Conservation (phyloP, 1,140 invertebrate genomes). For the Pogonomyrmex barbatus region DNA sequence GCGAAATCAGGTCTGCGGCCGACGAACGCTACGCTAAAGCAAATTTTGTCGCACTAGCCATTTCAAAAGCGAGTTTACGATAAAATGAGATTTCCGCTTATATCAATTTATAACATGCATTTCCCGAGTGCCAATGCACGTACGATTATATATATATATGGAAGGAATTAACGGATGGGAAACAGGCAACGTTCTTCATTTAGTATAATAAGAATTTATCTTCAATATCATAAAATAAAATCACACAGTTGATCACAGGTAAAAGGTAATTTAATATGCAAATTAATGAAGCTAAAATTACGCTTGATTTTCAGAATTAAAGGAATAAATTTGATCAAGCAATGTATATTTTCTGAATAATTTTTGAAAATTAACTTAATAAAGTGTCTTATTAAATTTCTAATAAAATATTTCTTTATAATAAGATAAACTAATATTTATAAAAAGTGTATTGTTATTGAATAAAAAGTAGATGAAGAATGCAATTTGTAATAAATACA, state of each 20-base stretch:
- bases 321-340: background rate
- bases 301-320: background rate
- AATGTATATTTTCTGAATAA: background rate
- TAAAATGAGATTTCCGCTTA: conserved; percentile 20
- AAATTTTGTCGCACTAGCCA: background rate
- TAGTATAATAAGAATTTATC: conserved; percentile 14
- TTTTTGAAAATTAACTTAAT: no score
- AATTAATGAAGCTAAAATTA: background rate
- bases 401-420: background rate
- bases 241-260: background rate
- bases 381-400: background rate
- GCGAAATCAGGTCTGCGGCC: background rate
- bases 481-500: background rate
- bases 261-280: background rate
- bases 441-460: background rate
- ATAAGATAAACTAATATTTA: background rate
- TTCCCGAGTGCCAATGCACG: background rate
- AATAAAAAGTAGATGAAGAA: no score
- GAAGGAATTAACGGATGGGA: background rate
- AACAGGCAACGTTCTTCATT: conserved; percentile 4
- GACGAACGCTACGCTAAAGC: background rate
- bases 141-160: background rate
- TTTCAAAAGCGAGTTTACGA: conserved; percentile 32
- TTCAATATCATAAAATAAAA: background rate
- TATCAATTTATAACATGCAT: conserved; percentile 4